Conservation (phyloP, 2,797 vertebrate species). For the Florisuga fusca region DNA sequence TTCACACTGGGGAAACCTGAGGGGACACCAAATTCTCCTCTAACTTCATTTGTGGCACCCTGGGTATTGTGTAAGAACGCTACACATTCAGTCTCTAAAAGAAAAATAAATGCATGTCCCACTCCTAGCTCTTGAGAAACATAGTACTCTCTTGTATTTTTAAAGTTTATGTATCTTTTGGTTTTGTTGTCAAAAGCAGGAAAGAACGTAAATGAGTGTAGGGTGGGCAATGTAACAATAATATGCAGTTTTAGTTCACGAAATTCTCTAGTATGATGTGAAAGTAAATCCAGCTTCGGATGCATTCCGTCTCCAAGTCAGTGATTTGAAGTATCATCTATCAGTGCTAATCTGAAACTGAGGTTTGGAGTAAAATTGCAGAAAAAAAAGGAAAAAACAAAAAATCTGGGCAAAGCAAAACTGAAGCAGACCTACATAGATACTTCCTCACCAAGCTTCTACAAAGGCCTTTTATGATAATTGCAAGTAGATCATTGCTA, state of each 20-base stretch:
- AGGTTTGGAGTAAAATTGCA: not conserved
- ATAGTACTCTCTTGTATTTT: not conserved
- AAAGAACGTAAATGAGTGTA: not conserved
- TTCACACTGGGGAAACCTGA: not conserved
- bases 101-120: not conserved
- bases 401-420: not conserved
- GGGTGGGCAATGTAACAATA: not conserved
- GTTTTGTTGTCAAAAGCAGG: not conserved
- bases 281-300: not conserved
- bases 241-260: not conserved
- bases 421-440: not conserved
- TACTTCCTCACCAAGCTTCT: not conserved
- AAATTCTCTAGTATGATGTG: not conserved
- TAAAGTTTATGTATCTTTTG: not conserved
- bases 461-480: not conserved
- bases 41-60: too few relatives aligned
- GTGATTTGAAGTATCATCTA: not conserved
- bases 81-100: not conserved
- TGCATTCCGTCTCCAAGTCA: not conserved
- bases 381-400: not conserved
- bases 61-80: not conserved
- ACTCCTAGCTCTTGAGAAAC: not conserved
- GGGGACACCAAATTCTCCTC: too few relatives aligned
- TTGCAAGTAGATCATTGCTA: not conserved
- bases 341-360: not conserved